Base-by-base conservation (phyloP, 37 sponge, comb jelly and placozoan species). In the Axinella damicornis region DNA sequence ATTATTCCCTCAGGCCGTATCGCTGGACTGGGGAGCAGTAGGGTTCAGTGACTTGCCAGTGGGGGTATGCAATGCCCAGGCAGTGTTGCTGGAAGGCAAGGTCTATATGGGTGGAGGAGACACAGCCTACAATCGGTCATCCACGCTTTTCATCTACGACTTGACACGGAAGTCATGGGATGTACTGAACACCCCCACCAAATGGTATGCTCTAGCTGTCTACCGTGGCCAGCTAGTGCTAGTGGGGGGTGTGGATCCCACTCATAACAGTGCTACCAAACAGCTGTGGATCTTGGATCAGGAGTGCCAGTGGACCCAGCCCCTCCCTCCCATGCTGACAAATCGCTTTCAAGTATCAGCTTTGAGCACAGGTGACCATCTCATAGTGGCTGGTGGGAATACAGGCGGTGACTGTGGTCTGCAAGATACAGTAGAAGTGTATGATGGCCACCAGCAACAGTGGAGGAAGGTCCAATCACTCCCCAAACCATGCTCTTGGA, bases 311-410 rank as follows among this genome's bases (percentile, higher is more conserved):
- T 64, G 63, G 63, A 64, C 24, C 53, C 33, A 60, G 4, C 12
- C 65, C 37, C 65, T 65, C 25, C 66, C 52, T 37, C 65, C 79
- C 61, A 78, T 78, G 79, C 64, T 36, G 20, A 78, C 79, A 22
- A 24, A 32, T 39, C 65, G 79, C 35, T 37, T n/a, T 37, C 16
- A 20, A 41, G 61, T 65, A 64, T 78, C 79, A 21, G 64, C 66
- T 78, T 2, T 64, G 1, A 46, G 46, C 9, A 46, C 35, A 34
- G 35, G 64, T n/a, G 39, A 64, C 20, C 24, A 41, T 27, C 33
- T 78, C 37, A 36, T 78, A 11, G 79, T 78, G 0, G 79, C 79
- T 25, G 79, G 79, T 38, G 79, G 79, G 25, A n/a, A n/a, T n/a
- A 9, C 22, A 9, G 17, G 22, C 0, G 66, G 9, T 46, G 46